Base-by-base conservation (phyloP, 2,113 vertebrate species). In the Piaya cayana region DNA sequence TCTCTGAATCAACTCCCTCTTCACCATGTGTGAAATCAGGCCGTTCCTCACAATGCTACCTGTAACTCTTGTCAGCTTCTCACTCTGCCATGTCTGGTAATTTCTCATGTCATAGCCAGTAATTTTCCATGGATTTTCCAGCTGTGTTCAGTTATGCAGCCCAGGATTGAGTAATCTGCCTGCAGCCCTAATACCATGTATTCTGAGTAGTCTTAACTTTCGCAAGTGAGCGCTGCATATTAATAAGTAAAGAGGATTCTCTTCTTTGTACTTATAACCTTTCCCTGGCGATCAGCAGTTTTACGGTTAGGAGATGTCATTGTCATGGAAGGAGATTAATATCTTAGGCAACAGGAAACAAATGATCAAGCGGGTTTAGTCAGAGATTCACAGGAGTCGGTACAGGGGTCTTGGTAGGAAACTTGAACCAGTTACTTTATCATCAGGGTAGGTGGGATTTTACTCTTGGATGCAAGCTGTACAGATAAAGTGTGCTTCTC, bases 11-110 rank as follows among this genome's bases (percentile, higher is more conserved):
- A 37, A 1, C 4, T 75, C 9, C 15, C 15, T 25, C 16, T 3
- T 63, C 27, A 1, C 1, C 0, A 0, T 20, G 22, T 55, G 21
- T 65, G 53, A 18, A 43, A 32, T 18, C 4, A 50, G 39, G 11
- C 36, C 27, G 2, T 45, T 72, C 13, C 55, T 81, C 32, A 2
- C 39, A 13, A 1, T 21, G 18, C 30, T 52, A 13, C 49, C 53
- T 68, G 21, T 20, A 43, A 20, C 36, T 34, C 6, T 11, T 49
- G 27, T 4, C 76, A 77, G 5, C 63, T 39, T 58, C 63, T 88
- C 6, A 0, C 26, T 53, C 20, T 13, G 2, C 21, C 29, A 1
- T 3, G 3, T 45, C 79, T 45, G 30, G 37, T 20, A 6, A 12
- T 59, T 64, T 27, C 70, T 65, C 3, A 0, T 19, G 30, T 23